Base-by-base conservation (phyloP, 2,797 vertebrate species). In the Alauda arvensis region DNA sequence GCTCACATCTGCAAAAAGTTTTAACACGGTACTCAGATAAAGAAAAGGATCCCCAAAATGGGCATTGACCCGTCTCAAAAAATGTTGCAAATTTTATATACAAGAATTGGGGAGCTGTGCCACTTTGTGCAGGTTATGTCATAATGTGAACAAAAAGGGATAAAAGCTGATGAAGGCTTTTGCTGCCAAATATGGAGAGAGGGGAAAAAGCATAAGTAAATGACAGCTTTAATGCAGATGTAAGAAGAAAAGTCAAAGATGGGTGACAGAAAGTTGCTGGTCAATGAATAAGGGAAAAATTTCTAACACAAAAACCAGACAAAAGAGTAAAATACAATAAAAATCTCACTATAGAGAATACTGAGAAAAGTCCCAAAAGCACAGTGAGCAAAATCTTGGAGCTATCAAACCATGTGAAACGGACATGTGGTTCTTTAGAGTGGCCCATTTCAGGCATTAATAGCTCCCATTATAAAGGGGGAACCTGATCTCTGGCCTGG, bases 41-140 rank as follows among this genome's bases (percentile, higher is more conserved):
- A 98, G 98, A 98, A 98, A 98, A 97, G 98, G 97, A 96, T 97
- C 96, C 96, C 96, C 89, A 96, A 98, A 98, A 98, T 99, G 99
- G 98, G 98, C 99, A 99, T 96, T 99, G 99, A 99, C 99, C 99
- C 99, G 98, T 99, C 98, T 98, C 98, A 96, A 98, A 98, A 98
- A 98, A 98, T 97, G 97, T 97, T 98, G 98, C 98, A 98, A 98
- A 98, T 98, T 98, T 98, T 98, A 98, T 98, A 98, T 97, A 97
- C 97, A 94, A 97, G 97, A 97, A 98, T 94, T 97, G 96, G 95
- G 96, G 96, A 97, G 95, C 97, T 90, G 91, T 95, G 97, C 96
- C 97, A 98, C 97, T 98, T 97, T 97, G 98, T 97, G 82, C 97
- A 97, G 97, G 98, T 98, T 98, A 98, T 98, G 98, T 98, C 98